phyloP scores from a whole-genome alignment of 2,888 invertebrate genomes.

The Scelioninae gen. 1 region DNA sequence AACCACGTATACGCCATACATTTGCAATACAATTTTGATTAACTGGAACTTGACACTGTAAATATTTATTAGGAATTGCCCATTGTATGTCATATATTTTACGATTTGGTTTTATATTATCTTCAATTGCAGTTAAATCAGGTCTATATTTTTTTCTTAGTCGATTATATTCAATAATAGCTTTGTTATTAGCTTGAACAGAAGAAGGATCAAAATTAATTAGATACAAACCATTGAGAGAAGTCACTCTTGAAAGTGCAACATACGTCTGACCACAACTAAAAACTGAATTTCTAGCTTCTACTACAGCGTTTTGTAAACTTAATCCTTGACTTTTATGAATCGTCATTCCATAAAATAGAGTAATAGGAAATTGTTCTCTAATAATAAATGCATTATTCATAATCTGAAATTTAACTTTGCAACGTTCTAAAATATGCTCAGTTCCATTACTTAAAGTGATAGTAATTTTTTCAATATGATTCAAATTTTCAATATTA shows the following conservation, averaged over 20 bases:
- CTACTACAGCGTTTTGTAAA: background rate
- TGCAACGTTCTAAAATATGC: background rate
- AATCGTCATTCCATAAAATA: too few relatives aligned
- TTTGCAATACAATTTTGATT: background rate
- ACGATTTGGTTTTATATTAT: conserved; percentile 71
- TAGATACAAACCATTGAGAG: background rate
- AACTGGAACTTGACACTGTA: conserved; percentile 16
- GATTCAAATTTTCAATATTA: background rate
- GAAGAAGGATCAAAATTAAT: background rate
- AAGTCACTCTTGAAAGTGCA: too few relatives aligned
- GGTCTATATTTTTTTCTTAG: background rate
- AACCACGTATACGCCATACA: conserved; percentile 14
- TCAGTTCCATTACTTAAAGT: background rate
- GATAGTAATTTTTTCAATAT: background rate
- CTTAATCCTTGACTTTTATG: background rate
- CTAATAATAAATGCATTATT: background rate
- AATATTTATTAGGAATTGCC: conserved; percentile 23
- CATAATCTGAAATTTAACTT: background rate
- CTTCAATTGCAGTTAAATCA: conserved; percentile 68
- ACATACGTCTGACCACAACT: too few relatives aligned
- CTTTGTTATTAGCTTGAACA: background rate
- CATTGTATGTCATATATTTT: conserved; percentile 22
- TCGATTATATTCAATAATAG: conserved; percentile 5
- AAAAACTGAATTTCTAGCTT: background rate
- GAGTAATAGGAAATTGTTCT: background rate